phyloP scores from a whole-genome alignment of 2,113 vertebrate species.

The Gallinago jamesoni region DNA sequence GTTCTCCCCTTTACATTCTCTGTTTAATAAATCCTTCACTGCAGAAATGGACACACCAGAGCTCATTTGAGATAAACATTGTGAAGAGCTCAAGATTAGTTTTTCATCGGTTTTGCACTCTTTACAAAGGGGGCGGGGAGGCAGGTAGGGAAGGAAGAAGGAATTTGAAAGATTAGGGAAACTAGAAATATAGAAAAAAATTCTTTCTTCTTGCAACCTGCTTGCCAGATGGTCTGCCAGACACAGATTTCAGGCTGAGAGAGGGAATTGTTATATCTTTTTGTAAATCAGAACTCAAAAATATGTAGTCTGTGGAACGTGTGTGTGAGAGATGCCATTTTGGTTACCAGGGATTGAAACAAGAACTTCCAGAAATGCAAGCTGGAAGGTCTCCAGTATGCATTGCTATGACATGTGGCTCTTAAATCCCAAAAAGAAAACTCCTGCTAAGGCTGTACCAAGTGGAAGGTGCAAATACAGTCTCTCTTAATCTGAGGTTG shows the following conservation, averaged over 20 bases:
- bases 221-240: slow-evolving; percentile 18
- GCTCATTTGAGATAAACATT: not conserved
- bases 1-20: slow-evolving; percentile 30
- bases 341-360: not conserved
- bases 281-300: not conserved
- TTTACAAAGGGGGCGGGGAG: not conserved
- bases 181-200: not conserved
- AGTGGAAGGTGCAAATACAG: not conserved
- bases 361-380: not conserved
- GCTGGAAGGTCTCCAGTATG: not conserved
- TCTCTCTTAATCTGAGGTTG: not conserved
- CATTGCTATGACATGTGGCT: not conserved
- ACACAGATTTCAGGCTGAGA: not conserved
- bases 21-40: slow-evolving; percentile 48
- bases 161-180: not conserved
- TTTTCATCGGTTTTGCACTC: not conserved
- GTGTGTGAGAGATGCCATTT: not conserved
- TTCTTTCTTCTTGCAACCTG: slow-evolving; percentile 16
- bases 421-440: not conserved
- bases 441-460: not conserved
- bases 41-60: slow-evolving; percentile 1
- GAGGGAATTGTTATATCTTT: not conserved
- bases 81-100: not conserved
- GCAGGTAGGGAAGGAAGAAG: not conserved
- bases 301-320: not conserved